phyloP scores from a whole-genome alignment of 1,140 invertebrate species.

The Lethocerus indicus region DNA sequence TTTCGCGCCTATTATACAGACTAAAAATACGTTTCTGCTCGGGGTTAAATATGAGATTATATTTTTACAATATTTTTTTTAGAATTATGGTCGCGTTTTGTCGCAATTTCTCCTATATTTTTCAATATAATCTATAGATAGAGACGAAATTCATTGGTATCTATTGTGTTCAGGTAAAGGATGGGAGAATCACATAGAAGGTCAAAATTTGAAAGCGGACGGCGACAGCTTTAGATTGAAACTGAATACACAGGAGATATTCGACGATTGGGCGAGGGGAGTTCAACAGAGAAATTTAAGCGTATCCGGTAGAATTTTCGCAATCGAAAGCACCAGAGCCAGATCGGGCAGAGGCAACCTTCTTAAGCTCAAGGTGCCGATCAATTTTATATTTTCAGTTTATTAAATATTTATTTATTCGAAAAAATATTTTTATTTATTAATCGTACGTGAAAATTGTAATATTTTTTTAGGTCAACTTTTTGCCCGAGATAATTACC shows the following conservation, averaged over 20 bases:
- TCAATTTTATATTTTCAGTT: neutral
- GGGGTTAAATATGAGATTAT: neutral
- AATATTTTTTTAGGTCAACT: constrained; percentile 41
- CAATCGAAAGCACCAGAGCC: constrained; percentile 73
- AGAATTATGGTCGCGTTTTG: neutral
- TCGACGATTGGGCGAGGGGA: constrained; percentile 93
- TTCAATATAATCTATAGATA: neutral
- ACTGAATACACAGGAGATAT: constrained; percentile 89
- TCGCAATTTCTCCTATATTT: neutral
- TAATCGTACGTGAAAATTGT: neutral
- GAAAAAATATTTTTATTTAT: neutral
- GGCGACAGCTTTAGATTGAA: constrained; percentile 94
- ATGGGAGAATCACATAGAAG: constrained; percentile 99
- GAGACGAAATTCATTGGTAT: neutral
- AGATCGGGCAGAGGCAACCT: constrained; percentile 71
- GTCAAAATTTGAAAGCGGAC: constrained; percentile 93
- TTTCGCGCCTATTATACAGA: neutral
- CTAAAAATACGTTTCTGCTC: neutral
- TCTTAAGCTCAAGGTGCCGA: constrained; percentile 71
- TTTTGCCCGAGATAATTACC: constrained; percentile 94
- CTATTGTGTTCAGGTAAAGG: constrained; percentile 57
- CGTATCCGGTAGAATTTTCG: constrained; percentile 86
- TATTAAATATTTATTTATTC: neutral
- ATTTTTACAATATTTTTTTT: neutral
- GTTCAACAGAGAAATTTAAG: constrained; percentile 89